phyloP scores from a whole-genome alignment of 2,888 invertebrate genomes.

The Cryptophagus acutangulus region DNA sequence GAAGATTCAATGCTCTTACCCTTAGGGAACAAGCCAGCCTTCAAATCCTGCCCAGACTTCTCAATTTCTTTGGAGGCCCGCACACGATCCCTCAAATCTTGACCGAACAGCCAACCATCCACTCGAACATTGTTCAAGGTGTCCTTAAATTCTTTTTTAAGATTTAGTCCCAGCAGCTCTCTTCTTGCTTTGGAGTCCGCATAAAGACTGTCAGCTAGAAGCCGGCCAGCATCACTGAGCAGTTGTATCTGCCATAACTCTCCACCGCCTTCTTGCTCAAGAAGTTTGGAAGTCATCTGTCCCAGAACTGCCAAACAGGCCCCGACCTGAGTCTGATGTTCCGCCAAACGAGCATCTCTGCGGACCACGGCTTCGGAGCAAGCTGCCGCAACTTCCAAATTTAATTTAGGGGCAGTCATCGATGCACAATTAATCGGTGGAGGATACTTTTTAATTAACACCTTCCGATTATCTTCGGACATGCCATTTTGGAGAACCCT shows the following conservation, averaged over 20 bases:
- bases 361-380: slow-evolving; percentile 1
- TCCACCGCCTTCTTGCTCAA: slow-evolving; percentile 9
- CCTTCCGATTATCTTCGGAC: too few species aligned
- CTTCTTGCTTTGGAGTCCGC: slow-evolving; percentile 10
- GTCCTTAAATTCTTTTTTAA: neutral
- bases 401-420: too few species aligned
- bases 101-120: slow-evolving; percentile 16
- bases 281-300: slow-evolving; percentile 9
- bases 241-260: slow-evolving; percentile 4
- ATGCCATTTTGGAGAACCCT: too few species aligned
- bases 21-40: too few species aligned
- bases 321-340: slow-evolving; percentile 10
- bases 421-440: too few species aligned
- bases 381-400: too few species aligned
- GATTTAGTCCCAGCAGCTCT: neutral
- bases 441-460: too few species aligned
- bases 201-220: slow-evolving; percentile 11
- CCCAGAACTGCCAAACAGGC: slow-evolving; percentile 10
- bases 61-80: slow-evolving; percentile 15
- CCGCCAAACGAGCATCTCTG: slow-evolving; percentile 6
- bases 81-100: slow-evolving; percentile 12
- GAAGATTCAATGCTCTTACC: too few species aligned
- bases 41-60: slow-evolving; percentile 5
- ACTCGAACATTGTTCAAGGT: slow-evolving; percentile 6
- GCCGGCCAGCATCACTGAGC: slow-evolving; percentile 12